These are phyloP conservation scores for Lasioglossum morio DNA, from an alignment of 2,888 invertebrate species.

Conservation along the genomic window DNA sequence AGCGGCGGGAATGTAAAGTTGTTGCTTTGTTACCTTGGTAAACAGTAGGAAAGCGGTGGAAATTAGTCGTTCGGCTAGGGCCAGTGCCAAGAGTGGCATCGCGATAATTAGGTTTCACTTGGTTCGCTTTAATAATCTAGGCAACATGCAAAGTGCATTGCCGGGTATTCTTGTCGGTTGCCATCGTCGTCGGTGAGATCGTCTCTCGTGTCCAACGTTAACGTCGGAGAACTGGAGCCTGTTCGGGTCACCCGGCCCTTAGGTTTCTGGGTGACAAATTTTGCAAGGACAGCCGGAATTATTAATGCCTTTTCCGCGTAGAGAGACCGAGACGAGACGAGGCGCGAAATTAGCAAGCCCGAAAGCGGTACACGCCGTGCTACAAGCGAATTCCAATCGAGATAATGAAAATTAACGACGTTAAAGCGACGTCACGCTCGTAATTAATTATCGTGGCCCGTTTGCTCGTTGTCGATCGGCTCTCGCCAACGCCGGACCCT, in stretches of 20 bases:
- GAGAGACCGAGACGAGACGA: conserved; percentile 45
- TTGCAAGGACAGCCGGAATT: conserved; percentile 65
- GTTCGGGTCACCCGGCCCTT: conserved; percentile 20
- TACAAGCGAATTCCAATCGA: conserved; percentile 73
- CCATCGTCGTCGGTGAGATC: conserved; percentile 30
- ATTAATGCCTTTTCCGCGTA: conserved; percentile 63
- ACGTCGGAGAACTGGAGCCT: conserved; percentile 36
- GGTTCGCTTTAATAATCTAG: conserved; percentile 71
- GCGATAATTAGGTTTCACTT: conserved; percentile 71
- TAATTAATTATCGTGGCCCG: conserved; percentile 71
- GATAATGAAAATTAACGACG: conserved; percentile 73
- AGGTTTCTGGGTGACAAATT: conserved; percentile 63
- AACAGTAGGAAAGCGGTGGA: conserved; percentile 68
- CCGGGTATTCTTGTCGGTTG: conserved; percentile 51
- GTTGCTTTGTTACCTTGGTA: conserved; percentile 54
- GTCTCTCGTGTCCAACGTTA: conserved; percentile 33
- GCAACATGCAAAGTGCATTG: conserved; percentile 69
- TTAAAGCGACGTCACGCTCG: conserved; percentile 69
- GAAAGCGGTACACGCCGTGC: conserved; percentile 53
- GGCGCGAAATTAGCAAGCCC: conserved; percentile 68
- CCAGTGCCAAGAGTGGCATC: conserved; percentile 49
- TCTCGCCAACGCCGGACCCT: conserved; percentile 49
- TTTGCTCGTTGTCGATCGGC: conserved; percentile 63
- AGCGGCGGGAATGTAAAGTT: conserved; percentile 50
- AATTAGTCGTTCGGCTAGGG: conserved; percentile 63